phyloP scores from a whole-genome alignment of 2,888 invertebrate species.

The Itoplectis maculator region DNA sequence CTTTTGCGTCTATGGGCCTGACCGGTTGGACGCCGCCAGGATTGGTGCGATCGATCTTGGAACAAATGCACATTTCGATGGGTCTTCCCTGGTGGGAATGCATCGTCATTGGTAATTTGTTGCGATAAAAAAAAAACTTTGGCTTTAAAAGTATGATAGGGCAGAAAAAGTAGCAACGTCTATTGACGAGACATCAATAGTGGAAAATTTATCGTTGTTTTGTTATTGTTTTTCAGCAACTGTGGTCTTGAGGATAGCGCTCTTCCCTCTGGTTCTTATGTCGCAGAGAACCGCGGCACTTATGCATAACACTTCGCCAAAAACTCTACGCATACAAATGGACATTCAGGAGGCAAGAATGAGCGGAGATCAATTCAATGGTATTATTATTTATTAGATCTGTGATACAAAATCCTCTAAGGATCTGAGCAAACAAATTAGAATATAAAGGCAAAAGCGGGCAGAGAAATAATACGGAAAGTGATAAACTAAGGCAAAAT shows the following conservation, averaged over 20 bases:
- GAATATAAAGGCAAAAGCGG: too few species aligned
- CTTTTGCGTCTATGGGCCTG: constrained; percentile 92
- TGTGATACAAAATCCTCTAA: too few species aligned
- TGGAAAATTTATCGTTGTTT: not conserved
- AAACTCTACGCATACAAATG: constrained; percentile 91
- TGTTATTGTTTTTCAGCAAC: constrained; percentile 86
- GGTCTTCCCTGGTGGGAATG: constrained; percentile 98
- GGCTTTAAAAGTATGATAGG: too few species aligned
- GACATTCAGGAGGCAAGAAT: constrained; percentile 95
- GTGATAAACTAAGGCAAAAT: not conserved
- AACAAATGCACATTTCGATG: constrained; percentile 91
- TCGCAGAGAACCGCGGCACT: constrained; percentile 92
- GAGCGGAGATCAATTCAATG: constrained; percentile 92
- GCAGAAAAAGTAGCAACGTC: too few species aligned
- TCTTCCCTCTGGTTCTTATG: constrained; percentile 95
- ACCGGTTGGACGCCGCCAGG: constrained; percentile 94
- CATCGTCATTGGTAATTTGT: constrained; percentile 89
- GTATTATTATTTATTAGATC: too few species aligned
- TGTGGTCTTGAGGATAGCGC: constrained; percentile 88
- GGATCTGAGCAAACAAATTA: too few species aligned
- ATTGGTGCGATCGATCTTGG: constrained; percentile 91
- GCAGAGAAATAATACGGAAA: too few species aligned
- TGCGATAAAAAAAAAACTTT: too few species aligned
- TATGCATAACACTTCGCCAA: constrained; percentile 95
- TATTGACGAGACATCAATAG: not conserved